A percentile compares a stretch with the other conserved stretches of the same genome.
phyloP scores from a whole-genome alignment of 1,140 invertebrate genomes.

The Geopemphigus sp. region DNA sequence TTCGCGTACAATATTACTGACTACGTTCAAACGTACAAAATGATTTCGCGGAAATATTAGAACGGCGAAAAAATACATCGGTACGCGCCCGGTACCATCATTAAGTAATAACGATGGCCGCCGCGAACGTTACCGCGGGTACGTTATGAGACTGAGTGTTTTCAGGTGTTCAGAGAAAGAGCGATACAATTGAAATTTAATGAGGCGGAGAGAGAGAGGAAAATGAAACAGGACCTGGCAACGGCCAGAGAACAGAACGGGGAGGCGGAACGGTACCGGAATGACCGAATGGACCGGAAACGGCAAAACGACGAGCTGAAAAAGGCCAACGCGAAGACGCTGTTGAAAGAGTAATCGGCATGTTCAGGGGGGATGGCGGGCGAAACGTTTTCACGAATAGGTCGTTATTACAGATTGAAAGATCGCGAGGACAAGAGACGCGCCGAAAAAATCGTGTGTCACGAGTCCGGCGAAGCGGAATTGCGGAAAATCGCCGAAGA shows the following conservation, averaged over 20 bases:
- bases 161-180: conserved; percentile 33
- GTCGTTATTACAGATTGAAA: neutral
- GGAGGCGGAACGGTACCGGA: neutral
- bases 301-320: neutral
- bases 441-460: neutral
- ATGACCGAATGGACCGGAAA: neutral
- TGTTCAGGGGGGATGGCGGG: no score
- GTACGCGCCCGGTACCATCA: no score
- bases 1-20: no score
- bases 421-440: neutral
- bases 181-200: conserved; percentile 15
- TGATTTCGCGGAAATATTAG: no score
- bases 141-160: neutral
- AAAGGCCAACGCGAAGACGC: neutral
- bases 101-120: no score
- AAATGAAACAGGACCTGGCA: neutral
- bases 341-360: conserved; percentile 23
- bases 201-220: neutral
- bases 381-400: neutral
- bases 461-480: neutral
- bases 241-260: neutral
- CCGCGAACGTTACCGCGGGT: no score
- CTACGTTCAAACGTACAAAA: no score
- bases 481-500: conserved; percentile 1
- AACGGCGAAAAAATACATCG: no score